phyloP scores from a whole-genome alignment of 2,113 vertebrate species.

The Megalops atlanticus region DNA sequence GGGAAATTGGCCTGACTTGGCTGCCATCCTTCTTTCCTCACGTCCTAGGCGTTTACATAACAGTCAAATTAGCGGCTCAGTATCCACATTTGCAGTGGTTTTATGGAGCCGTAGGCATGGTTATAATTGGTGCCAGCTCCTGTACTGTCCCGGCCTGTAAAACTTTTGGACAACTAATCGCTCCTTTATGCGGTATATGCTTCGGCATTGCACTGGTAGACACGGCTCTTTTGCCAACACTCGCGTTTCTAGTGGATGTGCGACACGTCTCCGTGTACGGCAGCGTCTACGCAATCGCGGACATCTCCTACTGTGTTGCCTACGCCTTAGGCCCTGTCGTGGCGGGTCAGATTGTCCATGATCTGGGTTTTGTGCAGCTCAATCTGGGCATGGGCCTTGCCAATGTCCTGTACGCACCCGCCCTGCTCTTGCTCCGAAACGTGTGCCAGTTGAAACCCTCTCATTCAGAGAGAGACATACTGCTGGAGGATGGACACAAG shows the following conservation, averaged over 20 bases:
- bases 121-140: constrained; percentile 90
- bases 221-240: constrained; percentile 90
- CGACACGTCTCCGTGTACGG: constrained; percentile 94
- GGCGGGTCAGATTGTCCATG: constrained; percentile 92
- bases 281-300: constrained; percentile 94
- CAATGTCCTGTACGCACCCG: constrained; percentile 91
- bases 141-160: constrained; percentile 89
- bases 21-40: constrained; percentile 95
- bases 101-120: constrained; percentile 90
- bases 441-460: constrained; percentile 94
- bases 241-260: constrained; percentile 94
- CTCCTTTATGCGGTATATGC: constrained; percentile 91
- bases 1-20: constrained; percentile 94
- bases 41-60: constrained; percentile 90
- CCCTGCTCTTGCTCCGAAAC: constrained; percentile 84
- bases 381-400: constrained; percentile 94
- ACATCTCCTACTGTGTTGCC: constrained; percentile 93
- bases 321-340: constrained; percentile 94
- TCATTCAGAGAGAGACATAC: constrained; percentile 85
- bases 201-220: constrained; percentile 96
- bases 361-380: constrained; percentile 85
- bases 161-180: constrained; percentile 83
- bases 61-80: constrained; percentile 81
- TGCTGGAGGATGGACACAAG: constrained; percentile 87
- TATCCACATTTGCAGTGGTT: constrained; percentile 94